Evolutionary conservation across 1,140 invertebrate species (phyloP), one percentile per base, ranked within the genome.

Genomic region (Bombus consobrinus): DNA sequence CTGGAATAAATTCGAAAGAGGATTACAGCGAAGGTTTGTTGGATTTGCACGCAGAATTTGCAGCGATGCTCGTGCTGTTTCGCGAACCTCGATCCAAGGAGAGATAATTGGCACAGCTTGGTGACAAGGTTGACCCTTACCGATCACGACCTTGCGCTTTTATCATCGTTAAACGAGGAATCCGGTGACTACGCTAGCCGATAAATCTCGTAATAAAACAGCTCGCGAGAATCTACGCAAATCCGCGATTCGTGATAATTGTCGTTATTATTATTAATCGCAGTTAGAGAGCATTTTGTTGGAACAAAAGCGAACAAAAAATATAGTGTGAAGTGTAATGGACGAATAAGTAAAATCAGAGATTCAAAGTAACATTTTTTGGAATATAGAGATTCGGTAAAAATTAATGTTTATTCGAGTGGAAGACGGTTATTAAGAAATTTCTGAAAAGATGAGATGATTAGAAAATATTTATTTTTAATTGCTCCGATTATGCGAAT

Each of bases 41-140:
- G 39, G 2, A 10, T 73, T 73, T 43, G 41, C 53, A n/a, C 12
- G n/a, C 13, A 47, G 34, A 71, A 57, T 71, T 71, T n/a, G 25
- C 43, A n/a, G 5, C 34, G 78, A 64, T 34, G 47, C 9, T 34
- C 37, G 64, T 64, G 37, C 83, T 88, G 41, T 59, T 53, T 37
- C 59, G 75, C 77, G 69, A 34, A 47, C 72, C 76, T 81, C 68
- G 82, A 83, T 89, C 85, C 77, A 78, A 81, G 87, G 86, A 79
- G 41, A 66, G 62, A 72, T 81, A 83, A 87, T 83, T 83, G 79
- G 66, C 85, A 83, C 59, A n/a, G 76, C 57, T 66, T 57, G 79
- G 78, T 77, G 87, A 73, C 88, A 81, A 89, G 84, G 76, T 83
- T 86, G 84, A 83, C 84, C 84, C 87, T 88, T 87, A 39, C 64